phyloP scores from a whole-genome alignment of 2,113 vertebrate genomes.

The Cricetomys ansorgei region DNA sequence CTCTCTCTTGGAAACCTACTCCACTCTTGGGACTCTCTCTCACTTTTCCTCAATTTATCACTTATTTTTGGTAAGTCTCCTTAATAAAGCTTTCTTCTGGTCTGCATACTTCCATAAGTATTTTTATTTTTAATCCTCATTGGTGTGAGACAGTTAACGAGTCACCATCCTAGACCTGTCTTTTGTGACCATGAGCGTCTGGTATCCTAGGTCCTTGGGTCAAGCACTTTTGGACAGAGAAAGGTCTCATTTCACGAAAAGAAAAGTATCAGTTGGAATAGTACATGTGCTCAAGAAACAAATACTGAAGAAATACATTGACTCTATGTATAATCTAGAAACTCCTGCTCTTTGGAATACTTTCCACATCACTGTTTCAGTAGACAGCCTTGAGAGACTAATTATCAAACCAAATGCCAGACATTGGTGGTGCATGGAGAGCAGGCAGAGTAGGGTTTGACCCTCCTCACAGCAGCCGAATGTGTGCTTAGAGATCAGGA shows the following conservation, averaged over 20 bases:
- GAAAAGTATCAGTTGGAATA: not conserved
- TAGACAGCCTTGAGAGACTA: not conserved
- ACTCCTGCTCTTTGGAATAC: not conserved
- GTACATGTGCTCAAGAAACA: not conserved
- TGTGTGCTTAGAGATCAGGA: not conserved
- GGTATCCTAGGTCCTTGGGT: not conserved
- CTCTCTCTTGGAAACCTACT: not conserved
- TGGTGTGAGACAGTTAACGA: not conserved
- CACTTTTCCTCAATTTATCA: not conserved
- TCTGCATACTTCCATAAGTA: not conserved
- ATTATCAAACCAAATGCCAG: not conserved
- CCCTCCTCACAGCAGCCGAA: not conserved
- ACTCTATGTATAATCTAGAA: not conserved
- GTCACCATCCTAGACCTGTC: not conserved
- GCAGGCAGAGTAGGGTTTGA: not conserved
- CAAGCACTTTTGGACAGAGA: not conserved
- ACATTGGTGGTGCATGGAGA: too few relatives aligned
- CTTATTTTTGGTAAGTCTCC: not conserved
- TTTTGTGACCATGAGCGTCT: not conserved
- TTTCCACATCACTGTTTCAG: not conserved
- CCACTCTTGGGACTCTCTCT: not conserved
- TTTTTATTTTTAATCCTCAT: not conserved
- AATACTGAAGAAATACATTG: not conserved
- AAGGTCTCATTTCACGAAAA: not conserved
- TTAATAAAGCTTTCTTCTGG: not conserved